A percentile compares a stretch with the other conserved stretches of the same genome.
Conservation (phyloP, 2,888 invertebrate genomes). For the Troglohyphantes excavatus region DNA sequence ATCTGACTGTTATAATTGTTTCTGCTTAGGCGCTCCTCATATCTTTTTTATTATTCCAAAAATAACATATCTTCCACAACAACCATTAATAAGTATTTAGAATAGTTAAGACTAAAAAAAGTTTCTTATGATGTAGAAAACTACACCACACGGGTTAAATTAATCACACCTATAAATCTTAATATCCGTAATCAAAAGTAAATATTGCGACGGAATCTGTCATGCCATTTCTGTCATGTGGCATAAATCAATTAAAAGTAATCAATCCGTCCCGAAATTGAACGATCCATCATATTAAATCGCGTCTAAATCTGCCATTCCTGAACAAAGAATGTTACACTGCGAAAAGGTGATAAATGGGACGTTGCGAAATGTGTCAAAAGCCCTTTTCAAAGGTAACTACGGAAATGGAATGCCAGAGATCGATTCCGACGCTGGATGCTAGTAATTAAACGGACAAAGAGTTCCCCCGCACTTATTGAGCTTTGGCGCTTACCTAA, state of each 20-base stretch:
- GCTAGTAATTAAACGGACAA: slow-evolving; percentile 58
- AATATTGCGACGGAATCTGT: background rate
- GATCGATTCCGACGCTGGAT: slow-evolving; percentile 43
- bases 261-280: slow-evolving; percentile 39
- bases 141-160: slow-evolving; percentile 8
- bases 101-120: too few relatives aligned
- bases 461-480: slow-evolving; percentile 40
- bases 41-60: too few relatives aligned
- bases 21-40: too few relatives aligned
- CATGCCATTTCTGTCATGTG: slow-evolving; percentile 14
- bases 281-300: slow-evolving; percentile 40
- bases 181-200: slow-evolving; percentile 35
- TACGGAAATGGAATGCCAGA: slow-evolving; percentile 47
- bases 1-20: too few relatives aligned
- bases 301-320: slow-evolving; percentile 36
- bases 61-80: too few relatives aligned
- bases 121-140: too few relatives aligned
- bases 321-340: slow-evolving; percentile 54
- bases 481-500: slow-evolving; percentile 49
- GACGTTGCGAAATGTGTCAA: slow-evolving; percentile 55
- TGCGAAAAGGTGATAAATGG: slow-evolving; percentile 55
- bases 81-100: too few relatives aligned
- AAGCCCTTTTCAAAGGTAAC: slow-evolving; percentile 58
- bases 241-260: slow-evolving; percentile 48
- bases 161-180: background rate